Evolutionary conservation across 2,113 vertebrate genomes (phyloP).

Genomic region (Phyllostomus discolor): DNA sequence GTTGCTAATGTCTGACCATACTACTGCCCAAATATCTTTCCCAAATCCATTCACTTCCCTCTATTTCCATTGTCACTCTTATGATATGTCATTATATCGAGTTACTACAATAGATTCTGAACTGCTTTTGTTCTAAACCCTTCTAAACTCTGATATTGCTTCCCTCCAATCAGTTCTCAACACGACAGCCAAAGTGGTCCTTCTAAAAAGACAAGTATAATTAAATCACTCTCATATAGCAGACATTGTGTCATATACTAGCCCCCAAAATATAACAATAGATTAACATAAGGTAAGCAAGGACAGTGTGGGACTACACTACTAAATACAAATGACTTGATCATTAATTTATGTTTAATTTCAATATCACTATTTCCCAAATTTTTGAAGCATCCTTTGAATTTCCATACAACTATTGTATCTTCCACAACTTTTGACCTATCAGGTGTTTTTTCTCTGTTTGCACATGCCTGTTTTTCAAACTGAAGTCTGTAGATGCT

Average conservation of each 20-base stretch:
- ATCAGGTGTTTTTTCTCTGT: background rate
- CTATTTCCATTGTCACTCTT: background rate
- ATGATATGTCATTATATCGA: background rate
- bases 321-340: background rate
- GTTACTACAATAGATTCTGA: background rate
- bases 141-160: background rate
- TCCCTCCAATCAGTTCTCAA: background rate
- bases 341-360: conserved; percentile 8
- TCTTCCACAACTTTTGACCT: background rate
- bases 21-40: background rate
- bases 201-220: background rate
- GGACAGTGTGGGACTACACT: background rate
- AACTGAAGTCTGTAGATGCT: background rate
- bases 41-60: background rate
- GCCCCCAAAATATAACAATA: background rate
- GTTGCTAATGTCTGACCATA: background rate
- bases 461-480: background rate
- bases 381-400: background rate
- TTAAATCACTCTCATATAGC: background rate
- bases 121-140: background rate
- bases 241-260: background rate
- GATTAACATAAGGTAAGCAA: background rate
- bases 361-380: background rate
- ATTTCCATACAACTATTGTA: background rate
- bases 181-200: background rate